Evolutionary conservation across 2,797 vertebrate genomes (phyloP).

Genomic region (Enteromius anoplus): DNA sequence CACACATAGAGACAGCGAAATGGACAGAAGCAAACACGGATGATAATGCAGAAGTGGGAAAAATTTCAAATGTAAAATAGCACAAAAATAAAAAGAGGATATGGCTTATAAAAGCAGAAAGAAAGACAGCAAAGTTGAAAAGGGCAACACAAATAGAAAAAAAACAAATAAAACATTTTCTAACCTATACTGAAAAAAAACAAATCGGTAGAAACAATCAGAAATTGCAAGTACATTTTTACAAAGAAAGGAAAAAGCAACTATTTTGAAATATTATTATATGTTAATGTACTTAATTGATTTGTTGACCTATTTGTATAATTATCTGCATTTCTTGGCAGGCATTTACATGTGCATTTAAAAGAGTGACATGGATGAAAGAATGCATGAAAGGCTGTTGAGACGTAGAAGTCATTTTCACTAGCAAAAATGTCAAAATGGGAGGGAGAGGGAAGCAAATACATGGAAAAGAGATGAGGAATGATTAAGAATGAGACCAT

Average conservation of each 20-base stretch:
- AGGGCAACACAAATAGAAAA: neutral
- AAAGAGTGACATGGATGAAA: neutral
- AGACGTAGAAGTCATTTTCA: too few relatives aligned
- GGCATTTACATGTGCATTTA: neutral
- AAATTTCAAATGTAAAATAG: neutral
- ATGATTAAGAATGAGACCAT: constrained; percentile 4
- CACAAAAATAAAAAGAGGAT: constrained; percentile 12
- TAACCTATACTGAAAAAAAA: neutral
- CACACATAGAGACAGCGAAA: constrained; percentile 21
- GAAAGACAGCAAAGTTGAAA: neutral
- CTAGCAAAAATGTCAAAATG: too few relatives aligned
- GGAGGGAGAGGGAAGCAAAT: neutral
- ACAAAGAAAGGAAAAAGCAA: neutral
- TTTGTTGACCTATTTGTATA: neutral
- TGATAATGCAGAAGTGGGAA: neutral
- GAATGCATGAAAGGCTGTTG: neutral
- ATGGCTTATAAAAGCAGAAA: neutral
- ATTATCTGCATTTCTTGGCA: neutral
- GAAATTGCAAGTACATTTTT: neutral
- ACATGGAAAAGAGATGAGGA: neutral
- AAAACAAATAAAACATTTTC: neutral
- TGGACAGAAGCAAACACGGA: neutral
- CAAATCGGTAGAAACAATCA: neutral
- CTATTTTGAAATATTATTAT: neutral
- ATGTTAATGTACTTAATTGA: neutral